These are phyloP conservation scores for Cryptocheilus praepositus DNA, from an alignment of 2,888 invertebrate genomes.

Conservation along the genomic window DNA sequence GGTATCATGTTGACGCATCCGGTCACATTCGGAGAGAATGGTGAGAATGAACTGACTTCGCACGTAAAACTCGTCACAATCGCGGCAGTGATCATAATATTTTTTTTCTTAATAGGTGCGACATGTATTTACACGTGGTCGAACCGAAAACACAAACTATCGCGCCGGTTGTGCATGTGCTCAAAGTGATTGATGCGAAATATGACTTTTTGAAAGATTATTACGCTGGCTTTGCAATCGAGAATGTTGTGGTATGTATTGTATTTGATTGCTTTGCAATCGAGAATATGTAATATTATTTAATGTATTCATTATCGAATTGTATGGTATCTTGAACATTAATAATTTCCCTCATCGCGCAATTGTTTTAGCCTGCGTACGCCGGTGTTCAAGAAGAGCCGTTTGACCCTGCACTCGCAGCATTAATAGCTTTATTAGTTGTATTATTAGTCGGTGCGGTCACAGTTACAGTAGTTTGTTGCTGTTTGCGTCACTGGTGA, in stretches of 20 bases:
- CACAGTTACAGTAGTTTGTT: constrained; percentile 90
- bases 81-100: too few species aligned
- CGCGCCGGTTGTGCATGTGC: constrained; percentile 84
- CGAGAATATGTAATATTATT: constrained; percentile 83
- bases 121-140: constrained; percentile 89
- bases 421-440: constrained; percentile 88
- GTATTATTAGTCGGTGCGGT: constrained; percentile 91
- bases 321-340: background rate
- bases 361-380: constrained; percentile 78
- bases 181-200: constrained; percentile 89
- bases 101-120: constrained; percentile 80
- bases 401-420: constrained; percentile 91
- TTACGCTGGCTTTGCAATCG: constrained; percentile 84
- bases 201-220: constrained; percentile 90
- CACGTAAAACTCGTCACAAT: too few species aligned
- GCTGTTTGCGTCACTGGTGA: constrained; percentile 90
- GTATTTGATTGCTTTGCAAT: constrained; percentile 86
- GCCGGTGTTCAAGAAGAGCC: constrained; percentile 82
- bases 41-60: constrained; percentile 70
- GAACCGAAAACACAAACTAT: constrained; percentile 85
- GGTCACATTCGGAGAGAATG: constrained; percentile 82
- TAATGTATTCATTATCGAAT: constrained; percentile 41
- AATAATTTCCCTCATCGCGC: background rate
- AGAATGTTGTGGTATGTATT: constrained; percentile 81
- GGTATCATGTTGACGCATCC: constrained; percentile 82